Evolutionary conservation across 2,797 vertebrate genomes (phyloP), one percentile per base, ranked within the genome.

Genomic region (Alosa sapidissima): DNA sequence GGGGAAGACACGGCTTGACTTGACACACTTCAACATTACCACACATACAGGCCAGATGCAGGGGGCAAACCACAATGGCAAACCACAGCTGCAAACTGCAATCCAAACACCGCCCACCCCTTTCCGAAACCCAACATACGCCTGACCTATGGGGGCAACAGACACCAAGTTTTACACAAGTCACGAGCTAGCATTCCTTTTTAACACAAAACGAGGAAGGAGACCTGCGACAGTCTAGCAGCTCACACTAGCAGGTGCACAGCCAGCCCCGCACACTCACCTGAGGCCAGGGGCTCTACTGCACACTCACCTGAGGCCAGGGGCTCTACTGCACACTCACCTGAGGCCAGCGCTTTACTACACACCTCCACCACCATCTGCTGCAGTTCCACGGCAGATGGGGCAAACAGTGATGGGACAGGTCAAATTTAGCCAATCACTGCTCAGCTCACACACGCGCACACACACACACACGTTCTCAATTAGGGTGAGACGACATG

Each of bases 321-420:
- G 91, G 91, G 93, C 93, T 94, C 93, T 93, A 95, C 87, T 95
- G 96, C 94, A 95, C 93, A 96, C 96, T 96, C 94, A 96, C 96
- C 96, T 95, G 93, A 84, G 87, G 90, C 92, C 45, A 93, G 91
- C 91, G 93, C 93, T 94, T 93, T 93, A 95, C 88, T 95, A 96
- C 94, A 95, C 91, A 96, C 93, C 91, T 95, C 95, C 94, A 95
- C 90, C 95, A 95, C 90, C 95, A 95, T 95, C 95, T 95, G 96
- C 96, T 95, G 95, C 96, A 93, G 94, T 95, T 95, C 93, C 94
- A 89, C 87, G 91, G 89, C 88, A 91, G 92, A 90, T 91, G 92
- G 93, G 94, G 94, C 91, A 95, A 91, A 95, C 93, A 95, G 92
- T 93, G 91, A 93, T 91, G 72, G 87, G 88, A 95, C 92, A 95